phyloP scores from a whole-genome alignment of 2,113 vertebrate genomes.

The Orcinus orca region DNA sequence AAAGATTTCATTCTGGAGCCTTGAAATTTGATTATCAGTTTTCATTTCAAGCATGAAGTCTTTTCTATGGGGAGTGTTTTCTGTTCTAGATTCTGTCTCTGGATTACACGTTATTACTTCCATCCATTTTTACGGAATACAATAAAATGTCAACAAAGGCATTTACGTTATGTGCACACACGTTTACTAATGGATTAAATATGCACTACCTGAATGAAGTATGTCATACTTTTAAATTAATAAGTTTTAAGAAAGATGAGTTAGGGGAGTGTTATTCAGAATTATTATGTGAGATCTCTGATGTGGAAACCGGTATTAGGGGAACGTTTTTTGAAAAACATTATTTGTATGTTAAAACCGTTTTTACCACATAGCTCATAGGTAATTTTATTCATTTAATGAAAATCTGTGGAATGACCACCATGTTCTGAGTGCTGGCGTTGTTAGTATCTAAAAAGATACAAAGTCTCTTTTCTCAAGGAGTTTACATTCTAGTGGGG shows the following conservation, averaged over 20 bases:
- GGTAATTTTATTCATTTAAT: background rate
- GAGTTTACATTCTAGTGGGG: background rate
- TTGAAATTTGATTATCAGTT: background rate
- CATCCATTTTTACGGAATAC: background rate
- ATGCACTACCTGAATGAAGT: background rate
- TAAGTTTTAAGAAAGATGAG: background rate
- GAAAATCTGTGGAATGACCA: background rate
- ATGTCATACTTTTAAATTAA: background rate
- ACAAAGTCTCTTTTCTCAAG: background rate
- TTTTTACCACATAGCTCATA: background rate
- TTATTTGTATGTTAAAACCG: background rate
- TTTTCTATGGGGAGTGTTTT: background rate
- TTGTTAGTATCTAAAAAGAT: background rate
- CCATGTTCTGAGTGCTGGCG: background rate
- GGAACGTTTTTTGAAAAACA: background rate
- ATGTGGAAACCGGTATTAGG: background rate
- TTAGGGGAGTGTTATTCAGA: background rate
- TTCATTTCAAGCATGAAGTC: background rate
- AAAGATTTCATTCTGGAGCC: background rate
- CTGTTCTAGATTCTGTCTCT: background rate
- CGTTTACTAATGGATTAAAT: background rate
- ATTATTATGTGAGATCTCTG: background rate
- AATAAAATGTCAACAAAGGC: background rate
- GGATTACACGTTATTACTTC: background rate
- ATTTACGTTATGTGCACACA: background rate